Evolutionary conservation across 64 coral and sea anemone genomes (phyloP), one percentile per base, ranked within the genome.

Genomic region (Pachyseris speciosa): DNA sequence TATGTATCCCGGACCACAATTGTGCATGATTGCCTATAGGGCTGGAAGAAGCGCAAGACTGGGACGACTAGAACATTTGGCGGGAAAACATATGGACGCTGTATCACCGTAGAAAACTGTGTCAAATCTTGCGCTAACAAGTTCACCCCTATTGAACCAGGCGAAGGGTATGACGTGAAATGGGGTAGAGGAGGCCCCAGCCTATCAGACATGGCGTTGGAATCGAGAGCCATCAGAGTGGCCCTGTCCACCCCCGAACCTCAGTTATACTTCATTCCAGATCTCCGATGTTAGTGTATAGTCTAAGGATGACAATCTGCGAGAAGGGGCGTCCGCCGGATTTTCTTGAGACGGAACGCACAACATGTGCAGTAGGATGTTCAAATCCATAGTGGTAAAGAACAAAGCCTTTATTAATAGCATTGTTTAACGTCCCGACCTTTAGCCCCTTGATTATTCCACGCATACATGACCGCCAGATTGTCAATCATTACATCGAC

Each of bases 361-460:
- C 2, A 41, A 49, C 3, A 84, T 43, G 13, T 44, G 76, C 6
- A 91, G 36, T 22, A 48, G 24, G 26, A 84, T 59, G 34, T 91
- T 84, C 1, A 84, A 44, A 7, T 34, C 6, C 39, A 37, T 26
- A 30, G 78, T 83, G 3, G 68, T 73, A 53, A 71, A 68, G 47
- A 93, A 93, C 22, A 93, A 34, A 2, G 34, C 67, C 50, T 93
- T 80, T 6, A n/a, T n/a, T n/a, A n/a, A 87, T 8, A 15, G 73
- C 91, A 9, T 33, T 12, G 34, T 67, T 87, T 1, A 80, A 63
- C n/a, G 0, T 24, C 30, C 0, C 0, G 26, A 80, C 91, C 80
- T 10, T 44, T 36, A 7, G 72, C 84, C 8, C 91, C 43, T 31
- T 93, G 84, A 65, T 87, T 87, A 22, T 80, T 87, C 91, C 91